Conservation (phyloP, 2,888 invertebrate genomes). For the Eristalinus sepulchralis region DNA sequence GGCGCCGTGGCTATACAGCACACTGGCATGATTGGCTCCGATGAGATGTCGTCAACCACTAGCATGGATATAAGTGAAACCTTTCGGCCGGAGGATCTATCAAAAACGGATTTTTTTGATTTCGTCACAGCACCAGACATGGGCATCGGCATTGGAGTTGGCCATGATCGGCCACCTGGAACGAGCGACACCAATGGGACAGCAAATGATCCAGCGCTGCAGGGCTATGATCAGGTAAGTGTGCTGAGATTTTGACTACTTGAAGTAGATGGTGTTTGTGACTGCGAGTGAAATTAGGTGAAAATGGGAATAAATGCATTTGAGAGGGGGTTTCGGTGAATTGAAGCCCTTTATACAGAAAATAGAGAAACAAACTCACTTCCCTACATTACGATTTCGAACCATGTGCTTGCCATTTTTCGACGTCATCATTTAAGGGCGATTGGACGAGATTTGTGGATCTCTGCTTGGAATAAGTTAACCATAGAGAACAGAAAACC, state of each 20-base stretch:
- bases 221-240: conserved; percentile 80
- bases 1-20: conserved; percentile 27
- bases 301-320: too few relatives aligned
- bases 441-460: too few relatives aligned
- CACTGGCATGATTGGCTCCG: conserved; percentile 79
- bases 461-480: too few relatives aligned
- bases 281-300: background rate
- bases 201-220: conserved; percentile 79
- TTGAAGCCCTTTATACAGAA: too few relatives aligned
- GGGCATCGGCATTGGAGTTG: conserved; percentile 80
- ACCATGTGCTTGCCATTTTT: too few relatives aligned
- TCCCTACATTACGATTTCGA: too few relatives aligned
- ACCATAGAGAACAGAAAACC: too few relatives aligned
- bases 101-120: conserved; percentile 94
- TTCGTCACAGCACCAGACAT: conserved; percentile 92
- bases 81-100: conserved; percentile 89
- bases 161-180: conserved; percentile 74
- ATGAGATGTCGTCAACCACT: conserved; percentile 80
- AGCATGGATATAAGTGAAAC: conserved; percentile 92
- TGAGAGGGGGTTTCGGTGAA: too few relatives aligned
- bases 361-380: too few relatives aligned
- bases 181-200: conserved; percentile 72
- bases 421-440: too few relatives aligned
- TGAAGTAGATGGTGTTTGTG: background rate
- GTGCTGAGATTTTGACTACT: background rate